Evolutionary conservation across 2,113 vertebrate species (phyloP).

Genomic region (Xenus cinereus): DNA sequence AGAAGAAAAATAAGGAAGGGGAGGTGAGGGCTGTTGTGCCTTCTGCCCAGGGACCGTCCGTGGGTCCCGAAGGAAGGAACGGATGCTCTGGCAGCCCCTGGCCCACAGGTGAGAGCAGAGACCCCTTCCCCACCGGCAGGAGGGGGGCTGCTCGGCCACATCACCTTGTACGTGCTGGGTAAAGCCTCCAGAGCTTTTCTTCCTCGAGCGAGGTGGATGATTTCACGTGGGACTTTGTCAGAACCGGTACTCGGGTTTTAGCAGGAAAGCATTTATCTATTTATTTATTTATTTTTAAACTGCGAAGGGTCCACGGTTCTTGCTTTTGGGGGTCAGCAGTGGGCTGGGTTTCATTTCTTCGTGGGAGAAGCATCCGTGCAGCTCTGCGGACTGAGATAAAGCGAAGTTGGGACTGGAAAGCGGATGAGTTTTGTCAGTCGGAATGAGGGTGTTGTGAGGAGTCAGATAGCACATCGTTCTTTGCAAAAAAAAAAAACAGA

Average conservation of each 20-base stretch:
- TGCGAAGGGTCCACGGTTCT: background rate
- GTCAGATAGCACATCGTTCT: background rate
- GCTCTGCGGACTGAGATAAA: conserved; percentile 7
- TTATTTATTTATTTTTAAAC: background rate
- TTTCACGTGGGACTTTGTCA: background rate
- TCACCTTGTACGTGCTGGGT: background rate
- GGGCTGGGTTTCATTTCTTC: conserved; percentile 30
- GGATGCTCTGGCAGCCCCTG: background rate
- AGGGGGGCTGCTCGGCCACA: background rate
- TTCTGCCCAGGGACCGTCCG: background rate
- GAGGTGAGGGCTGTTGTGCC: background rate
- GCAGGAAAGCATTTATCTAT: background rate
- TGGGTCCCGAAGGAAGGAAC: background rate
- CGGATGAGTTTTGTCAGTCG: background rate
- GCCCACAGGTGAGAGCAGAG: background rate
- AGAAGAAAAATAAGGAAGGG: background rate
- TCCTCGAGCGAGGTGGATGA: background rate
- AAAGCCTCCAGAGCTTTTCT: background rate
- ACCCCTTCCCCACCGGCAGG: background rate
- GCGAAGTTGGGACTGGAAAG: conserved; percentile 27
- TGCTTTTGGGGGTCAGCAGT: conserved; percentile 9
- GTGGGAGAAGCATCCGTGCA: background rate
- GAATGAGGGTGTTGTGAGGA: background rate
- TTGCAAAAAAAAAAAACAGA: background rate
- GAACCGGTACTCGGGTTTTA: background rate